phyloP scores from a whole-genome alignment of 2,888 invertebrate species.

The Encarsia formosa region DNA sequence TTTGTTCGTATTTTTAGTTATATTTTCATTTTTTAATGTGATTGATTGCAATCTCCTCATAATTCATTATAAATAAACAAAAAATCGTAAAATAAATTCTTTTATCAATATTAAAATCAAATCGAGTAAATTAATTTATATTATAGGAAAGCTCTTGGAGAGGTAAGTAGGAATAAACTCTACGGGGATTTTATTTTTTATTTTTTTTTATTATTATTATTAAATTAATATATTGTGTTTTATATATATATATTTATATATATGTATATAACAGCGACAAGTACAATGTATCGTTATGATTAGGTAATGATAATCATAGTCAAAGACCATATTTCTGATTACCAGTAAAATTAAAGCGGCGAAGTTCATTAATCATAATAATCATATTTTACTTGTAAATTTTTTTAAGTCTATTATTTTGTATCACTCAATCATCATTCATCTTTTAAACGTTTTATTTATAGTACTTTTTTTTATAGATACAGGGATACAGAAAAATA shows the following conservation, averaged over 20 bases:
- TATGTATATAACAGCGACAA: constrained; percentile 50
- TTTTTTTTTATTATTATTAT: constrained; percentile 48
- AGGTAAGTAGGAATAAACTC: no score
- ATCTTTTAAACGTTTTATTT: constrained; percentile 23
- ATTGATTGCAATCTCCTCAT: no score
- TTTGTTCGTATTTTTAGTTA: no score
- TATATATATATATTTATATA: constrained; percentile 40
- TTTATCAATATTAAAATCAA: no score
- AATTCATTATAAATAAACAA: no score
- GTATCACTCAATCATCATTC: neutral
- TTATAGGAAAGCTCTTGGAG: no score
- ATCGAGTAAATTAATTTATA: no score
- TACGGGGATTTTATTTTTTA: no score
- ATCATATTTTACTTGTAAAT: constrained; percentile 32
- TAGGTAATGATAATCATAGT: constrained; percentile 45
- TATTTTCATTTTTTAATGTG: no score
- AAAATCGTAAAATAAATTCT: no score
- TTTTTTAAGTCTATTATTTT: constrained; percentile 6
- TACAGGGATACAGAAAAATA: constrained; percentile 51
- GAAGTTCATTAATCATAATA: constrained; percentile 36
- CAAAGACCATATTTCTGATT: constrained; percentile 42
- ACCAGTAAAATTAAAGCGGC: constrained; percentile 42
- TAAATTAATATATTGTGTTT: constrained; percentile 48
- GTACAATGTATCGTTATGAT: constrained; percentile 49
- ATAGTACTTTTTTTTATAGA: constrained; percentile 36